Evolutionary conservation across 2,113 vertebrate genomes (phyloP).

Genomic region (Elanoides forficatus): DNA sequence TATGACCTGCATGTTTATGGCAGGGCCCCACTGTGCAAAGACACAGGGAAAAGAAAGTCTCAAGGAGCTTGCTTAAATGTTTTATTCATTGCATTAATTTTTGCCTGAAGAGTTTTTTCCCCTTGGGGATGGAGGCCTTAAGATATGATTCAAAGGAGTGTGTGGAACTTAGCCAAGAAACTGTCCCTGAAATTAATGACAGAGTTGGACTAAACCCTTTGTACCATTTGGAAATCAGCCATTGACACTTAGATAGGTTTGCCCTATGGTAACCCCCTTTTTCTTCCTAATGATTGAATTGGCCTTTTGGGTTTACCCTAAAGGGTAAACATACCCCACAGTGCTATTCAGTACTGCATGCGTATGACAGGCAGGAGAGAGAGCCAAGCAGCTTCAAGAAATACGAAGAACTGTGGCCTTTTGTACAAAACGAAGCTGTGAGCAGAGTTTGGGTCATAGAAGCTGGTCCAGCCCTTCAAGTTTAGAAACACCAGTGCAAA

Average conservation of each 20-base stretch:
- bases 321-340: not conserved
- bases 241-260: not conserved
- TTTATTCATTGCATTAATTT: constrained; percentile 50
- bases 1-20: not conserved
- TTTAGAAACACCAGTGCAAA: not conserved
- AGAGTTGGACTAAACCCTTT: not conserved
- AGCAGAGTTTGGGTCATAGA: not conserved
- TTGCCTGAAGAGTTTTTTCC: not conserved
- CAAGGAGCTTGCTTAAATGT: not conserved
- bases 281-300: not conserved
- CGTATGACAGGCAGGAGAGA: not conserved
- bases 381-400: not conserved
- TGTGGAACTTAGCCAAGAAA: not conserved
- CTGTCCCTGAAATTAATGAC: not conserved
- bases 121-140: not conserved
- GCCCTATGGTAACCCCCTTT: not conserved
- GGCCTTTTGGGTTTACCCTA: not conserved
- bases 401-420: not conserved
- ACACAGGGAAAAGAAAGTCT: not conserved
- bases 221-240: not conserved
- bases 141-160: not conserved
- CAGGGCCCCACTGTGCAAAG: not conserved
- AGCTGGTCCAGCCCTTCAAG: not conserved
- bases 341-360: not conserved
- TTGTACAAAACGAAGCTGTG: not conserved